phyloP scores from a whole-genome alignment of 2,888 invertebrate genomes.

The Rhogogaster chlorosoma region DNA sequence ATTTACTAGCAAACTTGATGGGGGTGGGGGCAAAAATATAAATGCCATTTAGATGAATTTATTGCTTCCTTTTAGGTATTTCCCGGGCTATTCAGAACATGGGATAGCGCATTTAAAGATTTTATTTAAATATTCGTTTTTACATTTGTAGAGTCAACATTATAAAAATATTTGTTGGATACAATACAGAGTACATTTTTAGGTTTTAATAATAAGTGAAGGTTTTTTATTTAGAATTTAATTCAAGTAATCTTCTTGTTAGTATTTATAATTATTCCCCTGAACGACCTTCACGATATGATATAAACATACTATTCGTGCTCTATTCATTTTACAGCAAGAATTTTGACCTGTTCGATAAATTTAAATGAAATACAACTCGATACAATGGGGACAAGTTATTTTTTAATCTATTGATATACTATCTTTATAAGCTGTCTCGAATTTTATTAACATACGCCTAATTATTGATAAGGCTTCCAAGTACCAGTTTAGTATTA shows the following conservation, averaged over 20 bases:
- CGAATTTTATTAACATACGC: not conserved
- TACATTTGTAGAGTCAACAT: constrained; percentile 24
- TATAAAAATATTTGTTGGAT: constrained; percentile 45
- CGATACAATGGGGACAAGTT: not conserved
- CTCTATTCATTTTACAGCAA: not conserved
- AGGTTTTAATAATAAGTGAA: not conserved
- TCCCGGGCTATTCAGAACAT: not conserved
- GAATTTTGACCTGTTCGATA: not conserved
- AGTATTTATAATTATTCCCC: not conserved
- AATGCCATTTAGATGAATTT: not conserved
- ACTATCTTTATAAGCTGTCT: not conserved
- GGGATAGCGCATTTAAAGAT: not conserved
- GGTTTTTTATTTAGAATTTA: not conserved
- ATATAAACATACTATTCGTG: not conserved
- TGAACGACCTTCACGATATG: not conserved
- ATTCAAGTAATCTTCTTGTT: not conserved
- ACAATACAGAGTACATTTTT: constrained; percentile 2
- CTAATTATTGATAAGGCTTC: not conserved
- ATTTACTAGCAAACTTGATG: not conserved
- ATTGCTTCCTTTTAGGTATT: not conserved
- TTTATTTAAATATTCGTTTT: constrained; percentile 39
- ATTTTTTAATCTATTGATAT: not conserved
- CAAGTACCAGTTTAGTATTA: not conserved
- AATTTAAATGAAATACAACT: constrained; percentile 16
- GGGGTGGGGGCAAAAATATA: not conserved